Evolutionary conservation across 2,797 vertebrate genomes (phyloP).

Genomic region (Harpagifer antarcticus): DNA sequence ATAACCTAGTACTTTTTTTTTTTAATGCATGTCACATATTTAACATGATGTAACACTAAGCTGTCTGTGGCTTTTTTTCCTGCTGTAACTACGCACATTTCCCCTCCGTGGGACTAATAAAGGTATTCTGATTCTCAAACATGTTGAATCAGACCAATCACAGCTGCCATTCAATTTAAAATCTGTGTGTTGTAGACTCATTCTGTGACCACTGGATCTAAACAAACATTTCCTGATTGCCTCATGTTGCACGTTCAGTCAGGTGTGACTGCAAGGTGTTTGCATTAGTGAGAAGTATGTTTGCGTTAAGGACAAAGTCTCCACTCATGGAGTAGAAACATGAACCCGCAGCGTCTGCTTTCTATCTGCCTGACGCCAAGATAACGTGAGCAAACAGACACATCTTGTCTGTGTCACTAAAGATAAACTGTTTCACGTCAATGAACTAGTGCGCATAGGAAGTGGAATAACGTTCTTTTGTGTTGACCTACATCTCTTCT

Average conservation of each 20-base stretch:
- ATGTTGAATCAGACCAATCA: background rate
- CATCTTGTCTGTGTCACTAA: conserved; percentile 2
- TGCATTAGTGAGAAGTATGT: conserved; percentile 7
- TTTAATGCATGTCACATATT: too few relatives aligned
- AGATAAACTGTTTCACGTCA: conserved; percentile 10
- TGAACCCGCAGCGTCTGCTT: conserved; percentile 14
- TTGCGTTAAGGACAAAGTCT: conserved; percentile 27
- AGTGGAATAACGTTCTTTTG: background rate
- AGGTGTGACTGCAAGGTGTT: conserved; percentile 20
- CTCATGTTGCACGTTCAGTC: conserved; percentile 6
- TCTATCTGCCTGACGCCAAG: conserved; percentile 11
- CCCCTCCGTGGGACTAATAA: too few relatives aligned
- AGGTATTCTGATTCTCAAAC: too few relatives aligned
- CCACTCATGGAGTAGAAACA: conserved; percentile 8
- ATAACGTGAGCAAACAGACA: conserved; percentile 10
- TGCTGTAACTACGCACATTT: too few relatives aligned
- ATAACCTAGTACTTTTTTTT: too few relatives aligned
- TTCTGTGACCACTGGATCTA: background rate
- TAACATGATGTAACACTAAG: too few relatives aligned
- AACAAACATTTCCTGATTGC: conserved; percentile 2
- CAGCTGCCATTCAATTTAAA: background rate
- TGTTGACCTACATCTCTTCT: background rate
- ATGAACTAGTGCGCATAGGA: background rate
- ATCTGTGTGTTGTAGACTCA: background rate
- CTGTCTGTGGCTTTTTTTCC: too few relatives aligned